Conservation (phyloP, 2,888 invertebrate species). For the Sphinx pinastri region DNA sequence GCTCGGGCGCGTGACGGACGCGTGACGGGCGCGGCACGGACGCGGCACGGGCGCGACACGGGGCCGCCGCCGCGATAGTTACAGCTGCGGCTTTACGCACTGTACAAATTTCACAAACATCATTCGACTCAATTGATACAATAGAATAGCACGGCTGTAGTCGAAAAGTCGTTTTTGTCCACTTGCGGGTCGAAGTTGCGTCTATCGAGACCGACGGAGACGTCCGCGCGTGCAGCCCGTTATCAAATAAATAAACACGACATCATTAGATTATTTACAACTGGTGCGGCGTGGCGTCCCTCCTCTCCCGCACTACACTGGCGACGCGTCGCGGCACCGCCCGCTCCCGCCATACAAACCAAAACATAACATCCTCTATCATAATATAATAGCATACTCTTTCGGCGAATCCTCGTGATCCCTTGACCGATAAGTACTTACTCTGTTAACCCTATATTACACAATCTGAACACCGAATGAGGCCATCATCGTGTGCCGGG, state of each 20-base stretch:
- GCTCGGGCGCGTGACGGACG: conserved; percentile 34
- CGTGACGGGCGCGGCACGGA: conserved; percentile 27
- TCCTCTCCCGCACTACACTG: background rate
- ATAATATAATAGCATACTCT: background rate
- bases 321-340: background rate
- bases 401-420: background rate
- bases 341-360: background rate
- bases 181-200: background rate
- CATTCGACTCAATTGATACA: background rate
- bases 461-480: background rate
- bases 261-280: conserved; percentile 47
- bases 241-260: conserved; percentile 41
- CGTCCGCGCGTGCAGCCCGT: conserved; percentile 23
- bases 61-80: background rate
- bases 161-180: conserved; percentile 15
- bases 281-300: conserved; percentile 31
- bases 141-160: conserved; percentile 17
- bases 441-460: too few species aligned
- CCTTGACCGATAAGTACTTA: conserved; percentile 1
- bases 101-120: conserved; percentile 1
- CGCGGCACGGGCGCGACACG: conserved; percentile 34
- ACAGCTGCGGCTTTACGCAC: background rate
- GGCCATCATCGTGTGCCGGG: background rate
- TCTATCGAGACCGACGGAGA: conserved; percentile 11
- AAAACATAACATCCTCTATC: background rate